These are phyloP conservation scores for Tetraneura akinire DNA, from an alignment of 1,140 invertebrate genomes.

Conservation along the genomic window DNA sequence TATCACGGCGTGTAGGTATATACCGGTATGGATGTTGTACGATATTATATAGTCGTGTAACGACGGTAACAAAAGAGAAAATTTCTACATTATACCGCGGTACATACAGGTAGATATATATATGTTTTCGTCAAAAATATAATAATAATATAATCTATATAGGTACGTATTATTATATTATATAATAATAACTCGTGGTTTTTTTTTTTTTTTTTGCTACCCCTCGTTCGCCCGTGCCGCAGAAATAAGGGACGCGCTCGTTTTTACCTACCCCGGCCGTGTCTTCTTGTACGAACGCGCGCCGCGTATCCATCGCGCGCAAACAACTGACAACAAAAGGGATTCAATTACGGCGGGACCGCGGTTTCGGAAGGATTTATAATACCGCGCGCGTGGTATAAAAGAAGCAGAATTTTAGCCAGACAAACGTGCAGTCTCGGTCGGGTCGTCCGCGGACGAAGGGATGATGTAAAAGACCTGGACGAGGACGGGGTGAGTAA, in stretches of 20 bases:
- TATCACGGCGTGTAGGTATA: no score
- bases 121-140: no score
- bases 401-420: slow-evolving; percentile 24
- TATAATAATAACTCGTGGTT: no score
- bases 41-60: no score
- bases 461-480: not conserved
- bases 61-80: not conserved
- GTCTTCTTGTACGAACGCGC: slow-evolving; percentile 20
- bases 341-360: slow-evolving; percentile 27
- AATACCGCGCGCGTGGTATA: slow-evolving; percentile 14
- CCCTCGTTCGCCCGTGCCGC: no score
- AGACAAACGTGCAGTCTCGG: slow-evolving; percentile 26
- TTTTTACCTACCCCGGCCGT: not conserved
- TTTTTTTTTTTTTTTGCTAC: slow-evolving; percentile 19
- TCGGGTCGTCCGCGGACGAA: not conserved
- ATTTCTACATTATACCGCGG: no score
- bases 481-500: not conserved
- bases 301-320: slow-evolving; percentile 24
- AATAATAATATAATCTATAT: no score
- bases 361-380: slow-evolving; percentile 39
- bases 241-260: no score
- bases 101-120: no score
- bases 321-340: slow-evolving; percentile 32
- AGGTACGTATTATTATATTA: not conserved
- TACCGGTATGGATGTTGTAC: no score